Percentiles rank a stretch among this genome's conserved stretches.
phyloP scores from a whole-genome alignment of 2,113 vertebrate species.

The Oceanites oceanicus region DNA sequence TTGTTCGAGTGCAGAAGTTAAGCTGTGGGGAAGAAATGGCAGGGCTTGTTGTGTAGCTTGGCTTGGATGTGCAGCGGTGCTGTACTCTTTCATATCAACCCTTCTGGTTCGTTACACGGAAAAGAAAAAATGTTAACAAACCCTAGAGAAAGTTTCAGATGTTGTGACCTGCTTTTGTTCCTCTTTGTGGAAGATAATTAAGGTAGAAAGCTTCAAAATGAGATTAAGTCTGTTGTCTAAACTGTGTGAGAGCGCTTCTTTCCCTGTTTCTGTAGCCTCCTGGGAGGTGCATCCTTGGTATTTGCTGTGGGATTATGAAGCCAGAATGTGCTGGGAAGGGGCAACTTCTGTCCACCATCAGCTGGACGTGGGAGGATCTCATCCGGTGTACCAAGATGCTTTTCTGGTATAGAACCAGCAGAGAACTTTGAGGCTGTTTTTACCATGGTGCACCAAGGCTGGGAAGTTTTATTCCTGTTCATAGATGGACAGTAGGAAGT shows the following conservation, averaged over 20 bases:
- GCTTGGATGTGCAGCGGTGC: neutral
- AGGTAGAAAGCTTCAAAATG: neutral
- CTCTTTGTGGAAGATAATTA: neutral
- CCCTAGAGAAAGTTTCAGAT: neutral
- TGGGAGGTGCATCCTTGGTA: neutral
- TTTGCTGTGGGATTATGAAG: neutral
- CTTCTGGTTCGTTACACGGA: neutral
- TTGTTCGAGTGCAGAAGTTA: neutral
- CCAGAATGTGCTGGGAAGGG: neutral
- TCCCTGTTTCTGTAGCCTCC: neutral
- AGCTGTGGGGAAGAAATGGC: neutral
- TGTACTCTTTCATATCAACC: neutral
- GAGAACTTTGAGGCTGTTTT: neutral
- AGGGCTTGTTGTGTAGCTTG: neutral
- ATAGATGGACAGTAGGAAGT: neutral
- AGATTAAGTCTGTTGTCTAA: neutral
- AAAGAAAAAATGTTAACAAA: neutral
- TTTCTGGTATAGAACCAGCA: neutral
- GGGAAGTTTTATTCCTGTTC: neutral
- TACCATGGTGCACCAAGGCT: neutral
- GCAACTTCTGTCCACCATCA: neutral
- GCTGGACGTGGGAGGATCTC: neutral
- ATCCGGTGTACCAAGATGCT: neutral
- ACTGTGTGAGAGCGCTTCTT: neutral
- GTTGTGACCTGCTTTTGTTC: neutral